Base-by-base conservation (phyloP, 2,888 invertebrate genomes). In the Archips crataeganus region DNA sequence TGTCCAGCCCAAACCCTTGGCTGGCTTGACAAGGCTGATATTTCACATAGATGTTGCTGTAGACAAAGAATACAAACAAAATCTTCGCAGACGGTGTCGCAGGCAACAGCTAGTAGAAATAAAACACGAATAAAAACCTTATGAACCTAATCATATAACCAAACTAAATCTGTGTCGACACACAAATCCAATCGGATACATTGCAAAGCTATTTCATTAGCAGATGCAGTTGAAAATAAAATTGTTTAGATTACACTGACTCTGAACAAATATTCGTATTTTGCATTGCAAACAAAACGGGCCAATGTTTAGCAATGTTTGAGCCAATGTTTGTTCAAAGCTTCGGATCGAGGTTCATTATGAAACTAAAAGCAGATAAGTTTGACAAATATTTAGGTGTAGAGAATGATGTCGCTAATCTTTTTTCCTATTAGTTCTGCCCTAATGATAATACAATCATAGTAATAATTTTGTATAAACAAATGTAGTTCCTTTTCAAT, bases 231-330 rank as follows among this genome's bases (percentile, higher is more conserved):
- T 23, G 9, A 42, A 32, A 11, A 66, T 66, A 66, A 57, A 66
- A 66, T 66, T 66, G 57, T 66, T 66, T 66, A 57, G 42, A 57
- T 66, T 57, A 57, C 54, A 51, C 54, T 66, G 23, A 42, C 54
- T 23, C 42, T 23, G 32, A 13, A 32, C 63, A 63, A 63, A 63
- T 32, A 47, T 63, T 13, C 45, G 45, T 13, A 32, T 63, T 32
- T 23, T 36, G 65, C 51, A 15, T 57, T 23, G 54, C 54, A 57
- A 42, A 23, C 39, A 13, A 57, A 57, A 15, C 6, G 3, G 10
- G 63, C 47, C 45, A 63, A 63, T 47, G 13, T 32, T 63, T 32
- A 32, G 23, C 1, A 32, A 47, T 23, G 60, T 60, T 60, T 60
- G 23, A 8, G 4, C 60, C 34, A 60, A 36, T 36, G 9, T 36